These are phyloP conservation scores for Siniperca scherzeri DNA, from an alignment of 2,797 vertebrate species.

Conservation along the genomic window DNA sequence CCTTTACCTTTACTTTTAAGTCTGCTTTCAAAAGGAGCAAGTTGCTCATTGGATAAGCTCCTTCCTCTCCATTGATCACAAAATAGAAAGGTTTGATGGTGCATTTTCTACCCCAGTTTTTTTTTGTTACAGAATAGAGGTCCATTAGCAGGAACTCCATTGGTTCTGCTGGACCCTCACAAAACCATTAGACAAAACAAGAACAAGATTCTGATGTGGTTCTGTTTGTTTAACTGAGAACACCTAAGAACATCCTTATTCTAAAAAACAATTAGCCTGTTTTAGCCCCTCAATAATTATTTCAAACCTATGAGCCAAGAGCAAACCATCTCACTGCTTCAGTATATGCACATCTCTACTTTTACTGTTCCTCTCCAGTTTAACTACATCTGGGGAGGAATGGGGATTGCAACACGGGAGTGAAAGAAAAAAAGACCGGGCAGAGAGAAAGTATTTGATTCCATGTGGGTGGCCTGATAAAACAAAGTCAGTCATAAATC, in stretches of 20 bases:
- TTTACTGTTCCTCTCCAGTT: constrained; percentile 12
- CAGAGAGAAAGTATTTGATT: constrained; percentile 61
- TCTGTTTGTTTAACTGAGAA: background rate
- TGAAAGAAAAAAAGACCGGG: constrained; percentile 23
- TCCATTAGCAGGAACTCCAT: background rate
- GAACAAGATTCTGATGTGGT: background rate
- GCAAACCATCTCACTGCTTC: background rate
- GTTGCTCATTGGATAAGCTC: constrained; percentile 1
- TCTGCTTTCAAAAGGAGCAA: constrained; percentile 44
- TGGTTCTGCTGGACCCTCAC: too few relatives aligned
- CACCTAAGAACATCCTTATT: background rate
- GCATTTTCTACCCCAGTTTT: background rate
- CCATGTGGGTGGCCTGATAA: constrained; percentile 77
- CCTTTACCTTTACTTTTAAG: constrained; percentile 68
- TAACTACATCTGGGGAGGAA: constrained; percentile 12
- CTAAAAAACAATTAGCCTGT: background rate
- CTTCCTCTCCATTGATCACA: constrained; percentile 27
- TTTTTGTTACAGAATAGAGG: background rate
- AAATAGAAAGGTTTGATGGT: background rate
- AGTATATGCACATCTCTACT: constrained; percentile 7
- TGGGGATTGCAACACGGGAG: constrained; percentile 5
- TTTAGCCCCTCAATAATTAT: background rate
- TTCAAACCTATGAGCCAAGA: background rate
- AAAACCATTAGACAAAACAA: background rate
- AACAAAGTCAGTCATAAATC: constrained; percentile 76